Evolutionary conservation across 2,888 invertebrate genomes (phyloP), one percentile per base, ranked within the genome.

Genomic region (Neocrepidodera transversa): DNA sequence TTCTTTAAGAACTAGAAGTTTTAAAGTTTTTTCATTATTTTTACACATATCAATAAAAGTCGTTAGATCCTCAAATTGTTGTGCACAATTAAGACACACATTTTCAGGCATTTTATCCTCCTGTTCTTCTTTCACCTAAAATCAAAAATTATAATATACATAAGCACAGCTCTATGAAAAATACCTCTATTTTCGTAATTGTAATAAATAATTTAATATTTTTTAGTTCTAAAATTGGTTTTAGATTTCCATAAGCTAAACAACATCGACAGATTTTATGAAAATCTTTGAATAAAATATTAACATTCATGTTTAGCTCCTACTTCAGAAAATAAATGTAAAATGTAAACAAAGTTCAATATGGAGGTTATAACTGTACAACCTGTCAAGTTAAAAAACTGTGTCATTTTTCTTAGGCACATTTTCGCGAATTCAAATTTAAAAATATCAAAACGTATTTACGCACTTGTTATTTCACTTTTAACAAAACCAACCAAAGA

Each of bases 51-150:
- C 32, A 11, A 66, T 53, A 26, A 66, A 66, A 17, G 13, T 42
- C 11, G 45, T 51, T 30, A 64, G 60, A 8, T 48, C 50, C 26
- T 64, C 57, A 2, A 66, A 55, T 20, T 63, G 63, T 40, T 56
- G 55, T 8, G 58, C 38, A 45, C 66, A 66, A 10, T 42, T 56
- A 14, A 52, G 57, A 40, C 66, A 66, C 30, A 64, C 49, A 54
- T 64, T 66, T 55, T 64, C 50, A 23, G 66, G 66, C 30, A 66
- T 28, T 42, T 61, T 63, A 35, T 64, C 66, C 17, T 62, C 60
- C 13, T n/a, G n/a, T n/a, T n/a, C n/a, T n/a, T 61, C 58, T 54
- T 57, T 58, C 7, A 64, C 38, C 66, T 66, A 26, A 20, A 63
- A 61, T 40, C 23, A 56, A 7, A n/a, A 26, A 52, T 36, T 43